Evolutionary conservation across 2,797 vertebrate species (phyloP).

Genomic region (Halcyon badia): DNA sequence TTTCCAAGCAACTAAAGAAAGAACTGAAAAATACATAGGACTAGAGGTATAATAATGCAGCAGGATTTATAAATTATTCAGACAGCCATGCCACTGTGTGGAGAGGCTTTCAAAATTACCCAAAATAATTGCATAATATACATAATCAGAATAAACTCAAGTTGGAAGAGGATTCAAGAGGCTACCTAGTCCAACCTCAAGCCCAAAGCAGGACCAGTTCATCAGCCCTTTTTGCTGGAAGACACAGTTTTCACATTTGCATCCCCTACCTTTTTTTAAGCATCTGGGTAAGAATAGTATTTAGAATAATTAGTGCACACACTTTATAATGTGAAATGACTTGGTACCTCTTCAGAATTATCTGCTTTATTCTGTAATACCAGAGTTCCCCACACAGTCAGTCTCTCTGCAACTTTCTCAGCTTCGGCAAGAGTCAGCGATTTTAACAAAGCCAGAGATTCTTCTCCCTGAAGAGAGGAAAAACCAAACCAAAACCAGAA

Average conservation of each 20-base stretch:
- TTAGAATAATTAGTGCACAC: not conserved
- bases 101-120: not conserved
- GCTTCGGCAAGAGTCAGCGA: conserved; percentile 82
- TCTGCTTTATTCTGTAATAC: conserved; percentile 86
- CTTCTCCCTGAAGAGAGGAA: conserved; percentile 81
- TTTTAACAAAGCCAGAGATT: conserved; percentile 85
- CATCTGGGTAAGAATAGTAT: not conserved
- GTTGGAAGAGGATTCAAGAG: not conserved
- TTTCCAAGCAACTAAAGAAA: not conserved
- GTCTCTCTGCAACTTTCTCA: conserved; percentile 86
- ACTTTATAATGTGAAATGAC: not conserved
- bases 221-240: not conserved
- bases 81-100: not conserved
- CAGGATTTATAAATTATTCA: not conserved
- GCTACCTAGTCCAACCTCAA: not conserved
- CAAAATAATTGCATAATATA: not conserved
- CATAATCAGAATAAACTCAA: not conserved
- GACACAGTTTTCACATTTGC: not conserved
- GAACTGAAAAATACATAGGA: not conserved
- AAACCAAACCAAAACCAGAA: not conserved
- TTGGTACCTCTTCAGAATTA: conserved; percentile 85
- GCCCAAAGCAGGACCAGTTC: not conserved
- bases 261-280: not conserved
- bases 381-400: conserved; percentile 87
- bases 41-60: not conserved